A percentile compares a stretch with the other conserved stretches of the same genome.
Evolutionary conservation across 2,888 invertebrate genomes (phyloP).

Genomic region (Tortricodes alternella): DNA sequence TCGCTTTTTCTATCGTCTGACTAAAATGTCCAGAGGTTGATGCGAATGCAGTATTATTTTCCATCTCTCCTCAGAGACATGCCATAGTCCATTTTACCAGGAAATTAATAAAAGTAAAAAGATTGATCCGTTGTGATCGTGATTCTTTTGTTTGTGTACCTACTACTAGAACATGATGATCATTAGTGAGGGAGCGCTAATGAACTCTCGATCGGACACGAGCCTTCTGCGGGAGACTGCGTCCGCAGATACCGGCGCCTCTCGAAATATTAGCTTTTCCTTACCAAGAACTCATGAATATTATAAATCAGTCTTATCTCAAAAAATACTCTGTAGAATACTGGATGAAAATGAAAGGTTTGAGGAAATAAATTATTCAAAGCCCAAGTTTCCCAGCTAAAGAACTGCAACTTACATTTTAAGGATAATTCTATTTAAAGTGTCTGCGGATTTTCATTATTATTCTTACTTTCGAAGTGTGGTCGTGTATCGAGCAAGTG

Average conservation of each 20-base stretch:
- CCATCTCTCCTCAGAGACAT: too few species aligned
- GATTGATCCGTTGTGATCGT: constrained; percentile 7
- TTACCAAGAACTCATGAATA: constrained; percentile 41
- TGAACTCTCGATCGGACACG: constrained; percentile 64
- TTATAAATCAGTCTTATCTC: constrained; percentile 3
- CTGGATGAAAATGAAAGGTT: not conserved
- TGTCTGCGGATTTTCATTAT: not conserved
- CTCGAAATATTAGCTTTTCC: constrained; percentile 49
- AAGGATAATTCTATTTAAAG: not conserved
- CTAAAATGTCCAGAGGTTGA: not conserved
- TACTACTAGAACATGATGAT: constrained; percentile 36
- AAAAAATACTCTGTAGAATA: not conserved
- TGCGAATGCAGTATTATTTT: not conserved
- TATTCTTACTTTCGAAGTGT: constrained; percentile 13
- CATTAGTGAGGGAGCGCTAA: constrained; percentile 75
- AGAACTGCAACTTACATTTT: not conserved
- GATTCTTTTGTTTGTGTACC: not conserved
- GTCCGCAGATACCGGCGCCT: constrained; percentile 45
- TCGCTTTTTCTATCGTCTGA: not conserved
- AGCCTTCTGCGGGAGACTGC: constrained; percentile 56
- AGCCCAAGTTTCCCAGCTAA: not conserved
- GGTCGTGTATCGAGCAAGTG: constrained; percentile 53
- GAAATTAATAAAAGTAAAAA: not conserved
- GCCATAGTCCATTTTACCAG: too few species aligned
- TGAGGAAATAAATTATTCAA: not conserved